phyloP scores from a whole-genome alignment of 2,888 invertebrate species.

The Mythimna vitellina region DNA sequence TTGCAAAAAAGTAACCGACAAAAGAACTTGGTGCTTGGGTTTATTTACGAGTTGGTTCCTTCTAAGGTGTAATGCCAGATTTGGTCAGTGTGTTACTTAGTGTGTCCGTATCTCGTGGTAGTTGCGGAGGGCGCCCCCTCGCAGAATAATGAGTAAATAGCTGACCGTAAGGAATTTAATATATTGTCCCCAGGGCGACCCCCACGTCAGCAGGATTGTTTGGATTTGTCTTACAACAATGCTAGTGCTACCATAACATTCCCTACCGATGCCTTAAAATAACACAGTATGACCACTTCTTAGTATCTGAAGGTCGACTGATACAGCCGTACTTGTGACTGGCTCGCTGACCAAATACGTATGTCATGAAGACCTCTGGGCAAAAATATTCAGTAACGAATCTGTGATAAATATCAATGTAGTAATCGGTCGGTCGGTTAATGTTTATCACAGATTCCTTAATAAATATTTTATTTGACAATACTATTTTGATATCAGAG shows the following conservation, averaged over 20 bases:
- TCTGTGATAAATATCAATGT: too few relatives aligned
- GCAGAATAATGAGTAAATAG: constrained; percentile 68
- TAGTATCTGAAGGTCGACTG: background rate
- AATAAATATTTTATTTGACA: background rate
- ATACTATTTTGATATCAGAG: background rate
- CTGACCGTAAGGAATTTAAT: constrained; percentile 72
- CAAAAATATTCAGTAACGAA: too few relatives aligned
- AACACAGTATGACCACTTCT: background rate
- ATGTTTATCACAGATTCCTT: background rate
- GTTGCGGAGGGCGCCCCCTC: constrained; percentile 26
- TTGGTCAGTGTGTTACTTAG: background rate
- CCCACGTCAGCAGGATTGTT: background rate
- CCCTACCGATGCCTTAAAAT: background rate
- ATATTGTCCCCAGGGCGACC: constrained; percentile 51
- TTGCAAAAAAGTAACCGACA: background rate
- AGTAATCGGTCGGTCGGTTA: too few relatives aligned
- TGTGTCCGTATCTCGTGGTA: background rate
- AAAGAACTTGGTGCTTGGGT: background rate
- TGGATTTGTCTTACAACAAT: constrained; percentile 30
- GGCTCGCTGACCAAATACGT: background rate
- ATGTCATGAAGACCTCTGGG: background rate
- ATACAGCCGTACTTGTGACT: background rate
- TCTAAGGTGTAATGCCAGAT: background rate
- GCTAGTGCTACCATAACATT: background rate
- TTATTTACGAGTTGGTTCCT: background rate